These are phyloP conservation scores for Hypolimnas misippus DNA, from an alignment of 2,888 invertebrate species.

Conservation along the genomic window DNA sequence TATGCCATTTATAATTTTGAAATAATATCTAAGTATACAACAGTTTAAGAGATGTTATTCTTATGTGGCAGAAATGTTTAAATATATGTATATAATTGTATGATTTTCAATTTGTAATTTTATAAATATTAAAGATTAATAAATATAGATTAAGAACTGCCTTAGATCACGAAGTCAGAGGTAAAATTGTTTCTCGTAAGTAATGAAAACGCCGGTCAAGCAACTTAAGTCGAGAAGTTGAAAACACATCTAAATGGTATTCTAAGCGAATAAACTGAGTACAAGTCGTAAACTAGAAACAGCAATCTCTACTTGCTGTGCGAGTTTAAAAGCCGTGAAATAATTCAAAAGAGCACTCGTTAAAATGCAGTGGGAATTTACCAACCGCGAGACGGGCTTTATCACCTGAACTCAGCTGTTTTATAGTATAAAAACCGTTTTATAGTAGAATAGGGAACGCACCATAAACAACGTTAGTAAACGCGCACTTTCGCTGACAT, in stretches of 20 bases:
- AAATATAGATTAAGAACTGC: no score
- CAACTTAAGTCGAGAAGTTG: slow-evolving; percentile 13
- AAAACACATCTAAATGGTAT: slow-evolving; percentile 23
- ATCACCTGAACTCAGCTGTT: slow-evolving; percentile 70
- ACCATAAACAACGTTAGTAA: slow-evolving; percentile 67
- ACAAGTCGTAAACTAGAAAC: slow-evolving; percentile 61
- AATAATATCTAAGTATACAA: no score
- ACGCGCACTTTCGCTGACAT: slow-evolving; percentile 78
- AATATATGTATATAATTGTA: no score
- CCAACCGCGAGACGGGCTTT: slow-evolving; percentile 67
- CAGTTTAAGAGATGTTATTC: no score
- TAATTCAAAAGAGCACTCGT: slow-evolving; percentile 76
- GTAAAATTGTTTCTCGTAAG: no score
- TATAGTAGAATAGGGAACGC: slow-evolving; percentile 34
- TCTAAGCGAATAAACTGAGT: slow-evolving; percentile 31
- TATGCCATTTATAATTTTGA: no score
- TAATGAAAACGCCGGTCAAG: slow-evolving; percentile 14
- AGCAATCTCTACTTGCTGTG: slow-evolving; percentile 62
- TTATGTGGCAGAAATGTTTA: no score
- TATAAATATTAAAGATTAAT: no score
- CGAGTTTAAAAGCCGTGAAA: slow-evolving; percentile 72
- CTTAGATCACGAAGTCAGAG: no score
- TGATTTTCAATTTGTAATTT: no score
- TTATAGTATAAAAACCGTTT: slow-evolving; percentile 49
- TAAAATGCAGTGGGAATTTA: slow-evolving; percentile 74